Evolutionary conservation across 2,888 invertebrate genomes (phyloP).

Genomic region (Phyllotreta cruciferae): DNA sequence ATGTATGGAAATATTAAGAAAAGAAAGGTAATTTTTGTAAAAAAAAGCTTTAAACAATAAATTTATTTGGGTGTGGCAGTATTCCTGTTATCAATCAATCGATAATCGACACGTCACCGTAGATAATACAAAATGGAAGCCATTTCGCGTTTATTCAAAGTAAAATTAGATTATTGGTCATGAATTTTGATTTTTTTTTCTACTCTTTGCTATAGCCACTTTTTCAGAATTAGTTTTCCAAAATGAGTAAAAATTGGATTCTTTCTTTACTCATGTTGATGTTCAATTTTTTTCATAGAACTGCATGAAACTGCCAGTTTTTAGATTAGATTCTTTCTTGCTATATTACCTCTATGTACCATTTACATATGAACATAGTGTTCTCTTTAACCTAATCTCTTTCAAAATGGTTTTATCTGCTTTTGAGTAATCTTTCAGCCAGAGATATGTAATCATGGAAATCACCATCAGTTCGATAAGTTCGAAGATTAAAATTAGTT

Average conservation of each 20-base stretch:
- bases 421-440: slow-evolving; percentile 36
- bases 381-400: slow-evolving; percentile 29
- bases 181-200: neutral
- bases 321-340: neutral
- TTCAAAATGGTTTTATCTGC: slow-evolving; percentile 29
- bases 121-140: slow-evolving; percentile 10
- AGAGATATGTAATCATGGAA: slow-evolving; percentile 33
- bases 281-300: too few species aligned
- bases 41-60: neutral
- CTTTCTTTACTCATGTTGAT: too few species aligned
- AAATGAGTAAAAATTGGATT: neutral
- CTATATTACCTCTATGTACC: too few species aligned
- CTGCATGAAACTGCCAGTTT: too few species aligned
- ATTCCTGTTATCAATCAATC: slow-evolving; percentile 1
- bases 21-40: neutral
- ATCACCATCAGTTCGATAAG: slow-evolving; percentile 4
- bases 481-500: neutral
- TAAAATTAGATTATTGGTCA: too few species aligned
- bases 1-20: too few species aligned
- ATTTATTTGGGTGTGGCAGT: slow-evolving; percentile 3
- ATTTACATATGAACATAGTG: neutral
- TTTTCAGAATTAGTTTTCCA: neutral
- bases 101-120: neutral
- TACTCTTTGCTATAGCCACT: neutral
- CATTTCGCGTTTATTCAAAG: neutral